phyloP scores from a whole-genome alignment of 2,113 vertebrate species.

The Typhlomys cinereus region DNA sequence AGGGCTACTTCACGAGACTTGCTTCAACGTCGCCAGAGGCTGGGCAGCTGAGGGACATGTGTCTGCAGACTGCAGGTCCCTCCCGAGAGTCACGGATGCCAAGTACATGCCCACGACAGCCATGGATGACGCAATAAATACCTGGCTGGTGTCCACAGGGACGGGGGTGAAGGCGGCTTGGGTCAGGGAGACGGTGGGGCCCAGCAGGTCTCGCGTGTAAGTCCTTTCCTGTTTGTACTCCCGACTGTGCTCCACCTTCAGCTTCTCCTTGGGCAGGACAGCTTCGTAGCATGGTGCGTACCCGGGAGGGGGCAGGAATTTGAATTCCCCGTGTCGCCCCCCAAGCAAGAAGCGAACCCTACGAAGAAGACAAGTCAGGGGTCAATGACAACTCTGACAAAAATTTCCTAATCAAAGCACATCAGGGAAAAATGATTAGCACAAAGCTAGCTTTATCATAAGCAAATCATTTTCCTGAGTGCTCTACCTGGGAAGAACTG shows the following conservation, averaged over 20 bases:
- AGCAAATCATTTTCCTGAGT: neutral
- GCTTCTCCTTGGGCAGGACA: conserved; percentile 93
- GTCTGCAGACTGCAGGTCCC: neutral
- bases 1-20: neutral
- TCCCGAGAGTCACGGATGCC: rapidly evolving
- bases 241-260: conserved; percentile 93
- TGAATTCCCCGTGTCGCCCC: conserved; percentile 97
- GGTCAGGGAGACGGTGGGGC: conserved; percentile 92
- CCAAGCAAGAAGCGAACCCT: conserved; percentile 95
- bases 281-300: conserved; percentile 97
- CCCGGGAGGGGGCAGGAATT: conserved; percentile 96
- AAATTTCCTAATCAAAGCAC: neutral
- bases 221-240: conserved; percentile 91
- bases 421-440: neutral
- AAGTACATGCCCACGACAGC: rapidly evolving
- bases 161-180: conserved; percentile 96
- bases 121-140: conserved; percentile 60
- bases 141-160: conserved; percentile 96
- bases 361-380: neutral
- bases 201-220: conserved; percentile 89
- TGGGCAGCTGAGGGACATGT: neutral
- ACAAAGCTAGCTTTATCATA: neutral
- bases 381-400: neutral
- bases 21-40: neutral
- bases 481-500: neutral